phyloP scores from a whole-genome alignment of 2,113 vertebrate genomes.

The Rhinolophus sinicus region DNA sequence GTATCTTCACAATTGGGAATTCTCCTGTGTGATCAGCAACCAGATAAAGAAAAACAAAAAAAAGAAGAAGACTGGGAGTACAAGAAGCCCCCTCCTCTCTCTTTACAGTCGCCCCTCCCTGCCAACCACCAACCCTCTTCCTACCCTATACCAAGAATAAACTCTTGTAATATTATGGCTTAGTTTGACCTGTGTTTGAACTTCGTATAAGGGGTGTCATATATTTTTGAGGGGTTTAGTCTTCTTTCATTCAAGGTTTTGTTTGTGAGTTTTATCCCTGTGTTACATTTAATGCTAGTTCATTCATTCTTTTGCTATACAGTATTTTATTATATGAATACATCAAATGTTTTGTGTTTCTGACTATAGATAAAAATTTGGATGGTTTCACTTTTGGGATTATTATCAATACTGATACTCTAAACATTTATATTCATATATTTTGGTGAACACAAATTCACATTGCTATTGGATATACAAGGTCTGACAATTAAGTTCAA shows the following conservation, averaged over 20 bases:
- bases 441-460: not conserved
- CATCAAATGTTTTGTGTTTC: not conserved
- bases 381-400: not conserved
- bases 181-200: not conserved
- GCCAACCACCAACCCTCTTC: fast-evolving
- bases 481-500: no score
- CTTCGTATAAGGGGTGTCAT: not conserved
- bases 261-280: not conserved
- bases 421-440: not conserved
- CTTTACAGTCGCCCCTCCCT: not conserved
- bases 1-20: not conserved
- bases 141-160: not conserved
- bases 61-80: not conserved
- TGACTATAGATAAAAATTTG: not conserved
- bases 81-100: not conserved
- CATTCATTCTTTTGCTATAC: not conserved
- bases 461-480: not conserved
- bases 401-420: not conserved
- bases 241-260: not conserved
- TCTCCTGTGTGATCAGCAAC: not conserved
- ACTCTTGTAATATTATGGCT: not conserved
- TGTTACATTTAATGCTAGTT: not conserved
- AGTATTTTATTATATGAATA: not conserved
- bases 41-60: conserved; percentile 1
- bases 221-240: not conserved